Conservation (phyloP, 2,113 vertebrate genomes). For the Agelaius phoeniceus region DNA sequence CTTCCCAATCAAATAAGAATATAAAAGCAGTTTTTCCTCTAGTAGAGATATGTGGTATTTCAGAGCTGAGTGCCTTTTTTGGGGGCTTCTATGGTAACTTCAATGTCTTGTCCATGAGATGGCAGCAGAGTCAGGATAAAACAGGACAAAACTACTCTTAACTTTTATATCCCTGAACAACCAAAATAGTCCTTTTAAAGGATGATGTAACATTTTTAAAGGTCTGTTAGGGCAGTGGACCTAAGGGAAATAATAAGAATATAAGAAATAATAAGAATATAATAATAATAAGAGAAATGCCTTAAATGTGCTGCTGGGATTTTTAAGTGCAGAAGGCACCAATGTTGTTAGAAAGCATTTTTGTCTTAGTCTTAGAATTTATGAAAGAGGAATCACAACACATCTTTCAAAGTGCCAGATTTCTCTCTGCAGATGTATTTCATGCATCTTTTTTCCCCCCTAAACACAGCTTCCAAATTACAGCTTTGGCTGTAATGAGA, state of each 20-base stretch:
- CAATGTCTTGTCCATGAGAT: slow-evolving; percentile 45
- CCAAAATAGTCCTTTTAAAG: not conserved
- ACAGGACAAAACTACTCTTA: too few relatives aligned
- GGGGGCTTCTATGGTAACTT: not conserved
- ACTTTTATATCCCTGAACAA: not conserved
- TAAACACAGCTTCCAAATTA: not conserved
- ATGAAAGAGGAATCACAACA: not conserved
- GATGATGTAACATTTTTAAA: not conserved
- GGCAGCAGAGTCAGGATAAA: slow-evolving; percentile 61
- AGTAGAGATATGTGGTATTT: not conserved
- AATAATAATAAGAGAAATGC: not conserved
- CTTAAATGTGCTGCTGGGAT: not conserved
- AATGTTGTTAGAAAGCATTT: rapidly evolving
- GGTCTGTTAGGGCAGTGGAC: not conserved
- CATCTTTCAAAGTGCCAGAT: not conserved
- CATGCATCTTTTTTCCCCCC: rapidly evolving
- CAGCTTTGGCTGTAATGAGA: not conserved
- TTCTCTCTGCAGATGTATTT: not conserved
- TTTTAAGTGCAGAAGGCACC: not conserved
- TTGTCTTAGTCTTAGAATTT: not conserved
- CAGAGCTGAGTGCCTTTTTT: not conserved
- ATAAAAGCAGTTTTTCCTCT: not conserved
- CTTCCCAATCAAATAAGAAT: not conserved
- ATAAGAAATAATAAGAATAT: not conserved
- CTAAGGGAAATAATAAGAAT: not conserved